Conservation (phyloP, 2,888 invertebrate species). For the Drosophila anomalata region DNA sequence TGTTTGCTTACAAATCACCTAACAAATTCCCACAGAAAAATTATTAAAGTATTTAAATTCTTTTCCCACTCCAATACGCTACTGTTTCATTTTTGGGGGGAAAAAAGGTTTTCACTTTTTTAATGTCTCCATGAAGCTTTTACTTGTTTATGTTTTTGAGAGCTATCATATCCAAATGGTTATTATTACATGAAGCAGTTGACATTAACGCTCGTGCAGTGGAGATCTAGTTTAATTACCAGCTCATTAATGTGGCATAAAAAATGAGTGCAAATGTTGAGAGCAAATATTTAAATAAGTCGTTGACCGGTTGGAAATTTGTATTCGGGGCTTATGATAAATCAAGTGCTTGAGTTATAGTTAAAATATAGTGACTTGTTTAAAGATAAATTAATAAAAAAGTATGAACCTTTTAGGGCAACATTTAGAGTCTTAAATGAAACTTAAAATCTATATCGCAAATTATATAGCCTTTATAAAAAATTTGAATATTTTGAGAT, state of each 20-base stretch:
- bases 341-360: not conserved
- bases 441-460: not conserved
- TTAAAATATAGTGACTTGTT: not conserved
- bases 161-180: constrained; percentile 9
- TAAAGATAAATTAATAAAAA: not conserved
- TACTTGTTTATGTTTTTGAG: constrained; percentile 39
- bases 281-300: constrained; percentile 4
- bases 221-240: constrained; percentile 47
- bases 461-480: not conserved
- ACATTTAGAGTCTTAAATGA: too few relatives aligned
- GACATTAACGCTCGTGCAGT: constrained; percentile 33
- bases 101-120: constrained; percentile 70
- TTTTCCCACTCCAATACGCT: constrained; percentile 14
- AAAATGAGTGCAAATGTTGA: constrained; percentile 32
- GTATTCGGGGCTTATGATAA: not conserved
- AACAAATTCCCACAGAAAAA: constrained; percentile 5
- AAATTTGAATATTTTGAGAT: not conserved
- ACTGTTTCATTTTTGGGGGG: constrained; percentile 20
- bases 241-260: constrained; percentile 16
- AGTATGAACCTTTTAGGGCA: not conserved
- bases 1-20: constrained; percentile 3
- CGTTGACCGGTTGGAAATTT: constrained; percentile 6
- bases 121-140: constrained; percentile 53
- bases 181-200: constrained; percentile 47
- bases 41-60: constrained; percentile 9